Evolutionary conservation across 2,888 invertebrate genomes (phyloP), one percentile per base, ranked within the genome.

Genomic region (Calameuta idolon): DNA sequence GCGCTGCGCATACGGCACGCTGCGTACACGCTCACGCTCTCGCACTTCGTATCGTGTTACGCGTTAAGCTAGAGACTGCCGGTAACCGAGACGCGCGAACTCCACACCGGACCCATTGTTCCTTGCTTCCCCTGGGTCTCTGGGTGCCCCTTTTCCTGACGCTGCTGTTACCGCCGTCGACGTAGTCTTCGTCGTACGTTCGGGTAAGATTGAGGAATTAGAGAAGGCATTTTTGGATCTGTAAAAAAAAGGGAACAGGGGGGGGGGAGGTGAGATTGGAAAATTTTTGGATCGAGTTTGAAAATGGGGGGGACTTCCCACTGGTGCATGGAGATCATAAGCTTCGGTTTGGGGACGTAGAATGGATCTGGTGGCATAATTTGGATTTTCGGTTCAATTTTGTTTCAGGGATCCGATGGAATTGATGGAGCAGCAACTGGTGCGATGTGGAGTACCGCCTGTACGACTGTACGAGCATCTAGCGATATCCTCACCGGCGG

Each of bases 351-450:
- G 9, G 55, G 55, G 9, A 23, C 23, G 23, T 2, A 23, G 55
- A 23, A 9, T 23, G 9, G 23, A 23, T 23, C 55, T 55, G 55
- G 2, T 23, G 23, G 0, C 55, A 1, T 15, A 55, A 55, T 55
- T 9, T 55, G 55, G 31, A 71, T 12, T 34, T 33, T 34, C 15
- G 12, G 12, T 79, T 74, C 30, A 79, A 69, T 74, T 12, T 11
- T 79, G 76, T 89, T 88, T 1, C 88, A 91, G 91, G 33, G 91
- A 91, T 76, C 91, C 91, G 30, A 91, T 91, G 91, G 91, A 91
- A 68, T 69, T 91, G 80, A 91, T 91, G 91, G 91, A 91, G 80
- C 91, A 91, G 81, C 91, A 91, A 78, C 79, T 91, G 78, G 90
- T 91, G 35, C 87, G 91, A 11, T 91, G 91, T 83, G 91, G 91